Base-by-base conservation (phyloP, 2,113 vertebrate species). In the Epinephelus lanceolatus region DNA sequence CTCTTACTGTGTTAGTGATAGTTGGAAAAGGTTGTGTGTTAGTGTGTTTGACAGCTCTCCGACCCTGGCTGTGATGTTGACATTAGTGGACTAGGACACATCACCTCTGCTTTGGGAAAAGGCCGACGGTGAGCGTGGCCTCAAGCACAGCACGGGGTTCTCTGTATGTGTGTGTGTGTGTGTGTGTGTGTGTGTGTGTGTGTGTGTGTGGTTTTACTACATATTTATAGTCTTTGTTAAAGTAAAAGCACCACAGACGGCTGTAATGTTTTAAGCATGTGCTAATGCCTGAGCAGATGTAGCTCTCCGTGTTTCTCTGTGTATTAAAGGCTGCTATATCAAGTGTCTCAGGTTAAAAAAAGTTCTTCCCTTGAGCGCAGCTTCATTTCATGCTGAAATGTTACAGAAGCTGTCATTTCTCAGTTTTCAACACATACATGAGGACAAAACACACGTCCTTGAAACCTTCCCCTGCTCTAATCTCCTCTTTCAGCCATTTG, bases 61-160 rank as follows among this genome's bases (percentile, higher is more conserved):
- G 57, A 85, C 70, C 71, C 89, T 56, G 85, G 85, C 90, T 83
- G 90, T 51, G 78, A 83, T 76, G 73, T 74, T 94, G 93, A 95
- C 90, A 85, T 85, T 91, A 88, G 92, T 89, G 81, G 86, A 80
- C 73, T 71, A 78, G 86, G 89, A 92, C 89, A 92, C 88, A 83
- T 93, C 91, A 92, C 90, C 89, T 93, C 93, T 93, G 89, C 92
- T 93, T 92, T 89, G 77, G 88, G 86, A 86, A 88, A 87, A 85
- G 75, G 85, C 86, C 75, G 57, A 83, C 59, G 83, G 88, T 84
- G 89, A 89, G 69, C 18, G 85, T 86, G 75, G 68, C 87, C 72
- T 72, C 52, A 0, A 88, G 90, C 90, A 76, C 85, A 88, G 83
- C 89, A 80, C 17, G 88, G 76, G 72, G 61, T 53, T 68, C 55